Evolutionary conservation across 2,113 vertebrate species (phyloP).

Genomic region (Paramisgurnus dabryanus): DNA sequence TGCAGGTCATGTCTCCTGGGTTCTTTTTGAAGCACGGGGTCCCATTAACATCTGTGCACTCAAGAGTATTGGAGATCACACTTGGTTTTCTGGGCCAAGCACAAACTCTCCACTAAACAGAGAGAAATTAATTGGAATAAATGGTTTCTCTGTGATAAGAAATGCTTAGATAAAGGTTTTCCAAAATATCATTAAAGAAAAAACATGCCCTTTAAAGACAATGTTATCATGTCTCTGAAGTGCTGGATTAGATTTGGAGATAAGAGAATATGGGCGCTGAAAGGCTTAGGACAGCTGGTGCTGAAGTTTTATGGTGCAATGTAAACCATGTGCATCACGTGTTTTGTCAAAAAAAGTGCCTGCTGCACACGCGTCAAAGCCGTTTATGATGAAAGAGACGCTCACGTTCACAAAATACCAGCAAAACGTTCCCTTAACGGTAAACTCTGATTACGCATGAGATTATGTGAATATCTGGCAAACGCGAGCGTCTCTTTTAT

Average conservation of each 20-base stretch:
- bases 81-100: constrained; percentile 78
- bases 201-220: not conserved
- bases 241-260: not conserved
- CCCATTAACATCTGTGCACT: constrained; percentile 82
- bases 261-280: not conserved
- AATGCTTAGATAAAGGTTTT: not conserved
- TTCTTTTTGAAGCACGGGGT: constrained; percentile 84
- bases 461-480: too few relatives aligned
- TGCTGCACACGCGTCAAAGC: too few relatives aligned
- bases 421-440: too few relatives aligned
- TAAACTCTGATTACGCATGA: too few relatives aligned
- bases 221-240: constrained; percentile 19
- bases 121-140: constrained; percentile 29
- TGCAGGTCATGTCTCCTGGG: constrained; percentile 85
- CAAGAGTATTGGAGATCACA: constrained; percentile 85
- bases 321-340: constrained; percentile 52
- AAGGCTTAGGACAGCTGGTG: constrained; percentile 68
- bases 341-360: too few relatives aligned
- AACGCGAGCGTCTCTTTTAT: too few relatives aligned
- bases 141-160: not conserved
- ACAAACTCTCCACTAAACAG: constrained; percentile 84
- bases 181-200: not conserved
- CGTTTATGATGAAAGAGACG: too few relatives aligned
- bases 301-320: constrained; percentile 81
- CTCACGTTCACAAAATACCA: too few relatives aligned